Evolutionary conservation across 1,140 invertebrate genomes (phyloP), one percentile per base, ranked within the genome.

Genomic region (Pogonomyrmex californicus): DNA sequence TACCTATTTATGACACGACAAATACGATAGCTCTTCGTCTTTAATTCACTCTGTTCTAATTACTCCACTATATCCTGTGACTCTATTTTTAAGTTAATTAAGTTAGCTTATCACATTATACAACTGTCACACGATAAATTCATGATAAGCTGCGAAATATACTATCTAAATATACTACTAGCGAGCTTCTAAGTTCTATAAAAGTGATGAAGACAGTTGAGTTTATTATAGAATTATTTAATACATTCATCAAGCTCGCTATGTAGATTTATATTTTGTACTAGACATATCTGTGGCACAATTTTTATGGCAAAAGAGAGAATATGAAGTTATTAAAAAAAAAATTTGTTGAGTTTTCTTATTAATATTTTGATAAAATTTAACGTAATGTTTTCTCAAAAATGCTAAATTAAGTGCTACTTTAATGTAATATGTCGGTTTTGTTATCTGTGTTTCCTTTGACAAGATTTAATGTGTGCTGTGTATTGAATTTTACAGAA

Each of bases 21-120:
- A 78, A 47, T 65, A 41, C 17, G 44, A 49, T 65, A 14, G 36
- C 38, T 23, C 23, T 65, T 36, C 5, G 5, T 47, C 56, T 78
- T 65, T 49, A 65, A 65, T 78, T 78, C 4, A 17, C 33, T 23
- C 23, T 12, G 5, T 54, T 56, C 9, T 4, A 56, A 49, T 75
- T 56, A 44, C 36, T 60, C 17, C 14, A 78, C 12, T 38, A 23
- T 60, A 60, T 49, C 44, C 10, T 47, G 30, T 65, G 44, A 2
- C 58, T 47, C 9, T 65, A 47, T 47, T 17, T 75, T 75, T 75
- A 58, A 44, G 30, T 65, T 78, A 49, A 65, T 63, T 47, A 75
- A 75, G n/a, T 4, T n/a, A 78, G 9, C 17, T 47, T 36, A 36
- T 36, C 5, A 1, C 14, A 41, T 65, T 78, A 23, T 9, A 4